A percentile compares a stretch with the other conserved stretches of the same genome.
These are phyloP conservation scores for Herpailurus yagouaroundi DNA, from an alignment of 2,113 vertebrate genomes.

Conservation along the genomic window DNA sequence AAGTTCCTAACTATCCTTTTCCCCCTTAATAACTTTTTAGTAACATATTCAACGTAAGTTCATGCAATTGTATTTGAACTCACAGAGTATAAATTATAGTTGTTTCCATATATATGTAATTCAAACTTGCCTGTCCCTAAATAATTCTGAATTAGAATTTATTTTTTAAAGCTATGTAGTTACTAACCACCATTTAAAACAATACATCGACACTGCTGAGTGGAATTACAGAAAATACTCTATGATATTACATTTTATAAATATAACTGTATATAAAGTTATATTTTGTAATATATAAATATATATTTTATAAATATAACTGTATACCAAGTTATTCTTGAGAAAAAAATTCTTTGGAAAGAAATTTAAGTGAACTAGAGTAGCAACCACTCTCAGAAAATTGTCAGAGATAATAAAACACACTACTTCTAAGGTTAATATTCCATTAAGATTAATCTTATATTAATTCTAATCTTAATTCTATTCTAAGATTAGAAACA, in stretches of 20 bases:
- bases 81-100: not conserved
- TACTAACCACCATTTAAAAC: conserved; percentile 16
- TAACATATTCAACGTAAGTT: conserved; percentile 4
- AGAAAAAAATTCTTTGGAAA: conserved; percentile 48
- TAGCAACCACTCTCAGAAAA: not conserved
- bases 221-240: conserved; percentile 10
- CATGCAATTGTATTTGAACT: not conserved
- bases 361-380: conserved; percentile 16
- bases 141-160: conserved; percentile 42
- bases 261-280: not conserved
- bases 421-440: not conserved
- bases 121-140: not conserved
- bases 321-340: conserved; percentile 7
- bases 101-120: conserved; percentile 9
- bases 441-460: too few species aligned
- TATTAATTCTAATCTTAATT: too few species aligned
- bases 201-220: not conserved
- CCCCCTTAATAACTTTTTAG: conserved; percentile 2
- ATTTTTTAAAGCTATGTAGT: conserved; percentile 27
- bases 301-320: conserved; percentile 40
- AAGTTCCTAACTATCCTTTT: not conserved
- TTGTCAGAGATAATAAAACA: conserved; percentile 9
- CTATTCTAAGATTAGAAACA: conserved; percentile 11
- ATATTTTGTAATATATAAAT: not conserved
- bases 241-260: conserved; percentile 29